phyloP scores from a whole-genome alignment of 2,113 vertebrate genomes.

The Grallaria varia region DNA sequence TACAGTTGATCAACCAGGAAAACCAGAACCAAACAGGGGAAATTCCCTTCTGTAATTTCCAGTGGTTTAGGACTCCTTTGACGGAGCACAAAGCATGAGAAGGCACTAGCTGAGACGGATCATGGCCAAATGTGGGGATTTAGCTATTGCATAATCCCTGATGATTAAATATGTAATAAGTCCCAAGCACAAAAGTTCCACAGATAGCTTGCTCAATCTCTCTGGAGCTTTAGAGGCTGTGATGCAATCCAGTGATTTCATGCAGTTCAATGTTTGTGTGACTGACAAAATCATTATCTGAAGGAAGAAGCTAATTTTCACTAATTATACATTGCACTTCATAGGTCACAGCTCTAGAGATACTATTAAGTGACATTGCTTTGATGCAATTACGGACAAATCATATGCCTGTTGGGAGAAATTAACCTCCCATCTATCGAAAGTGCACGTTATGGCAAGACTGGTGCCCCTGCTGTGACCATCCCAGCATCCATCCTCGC shows the following conservation, averaged over 20 bases:
- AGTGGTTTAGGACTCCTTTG: neutral
- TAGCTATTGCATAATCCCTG: neutral
- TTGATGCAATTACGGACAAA: neutral
- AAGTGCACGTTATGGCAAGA: neutral
- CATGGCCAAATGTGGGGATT: neutral
- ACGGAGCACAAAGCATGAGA: neutral
- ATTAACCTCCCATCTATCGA: neutral
- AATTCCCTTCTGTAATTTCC: constrained; percentile 37
- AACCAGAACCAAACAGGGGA: neutral
- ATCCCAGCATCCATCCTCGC: neutral
- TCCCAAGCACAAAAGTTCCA: neutral
- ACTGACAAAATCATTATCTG: neutral
- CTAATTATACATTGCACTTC: neutral
- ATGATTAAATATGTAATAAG: neutral
- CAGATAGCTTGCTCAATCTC: neutral
- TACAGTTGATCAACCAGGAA: neutral
- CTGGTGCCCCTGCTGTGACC: neutral
- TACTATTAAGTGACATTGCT: neutral
- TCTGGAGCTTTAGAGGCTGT: neutral
- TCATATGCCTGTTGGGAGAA: neutral
- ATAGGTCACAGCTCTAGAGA: neutral
- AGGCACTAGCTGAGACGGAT: neutral
- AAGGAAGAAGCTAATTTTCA: neutral
- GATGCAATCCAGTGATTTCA: neutral
- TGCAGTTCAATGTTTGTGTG: neutral